Conservation (phyloP, 1,140 invertebrate genomes). For the Probaryconus sp. region DNA sequence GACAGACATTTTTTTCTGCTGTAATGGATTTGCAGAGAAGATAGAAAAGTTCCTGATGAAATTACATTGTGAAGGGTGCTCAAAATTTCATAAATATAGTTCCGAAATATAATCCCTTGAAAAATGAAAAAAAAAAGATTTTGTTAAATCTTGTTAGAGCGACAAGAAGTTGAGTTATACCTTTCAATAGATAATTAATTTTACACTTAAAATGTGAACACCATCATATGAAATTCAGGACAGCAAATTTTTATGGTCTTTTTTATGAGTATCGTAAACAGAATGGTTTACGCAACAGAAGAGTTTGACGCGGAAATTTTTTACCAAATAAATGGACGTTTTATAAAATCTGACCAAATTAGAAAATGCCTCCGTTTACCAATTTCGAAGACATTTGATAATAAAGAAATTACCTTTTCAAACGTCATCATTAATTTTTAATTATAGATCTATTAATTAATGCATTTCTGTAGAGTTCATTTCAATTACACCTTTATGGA, state of each 20-base stretch:
- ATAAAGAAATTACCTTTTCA: neutral
- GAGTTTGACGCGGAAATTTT: constrained; percentile 3
- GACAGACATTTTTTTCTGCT: too few relatives aligned
- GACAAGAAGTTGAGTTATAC: too few relatives aligned
- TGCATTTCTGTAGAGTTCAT: too few relatives aligned
- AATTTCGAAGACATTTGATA: neutral
- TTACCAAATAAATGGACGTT: constrained; percentile 17
- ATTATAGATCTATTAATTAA: too few relatives aligned
- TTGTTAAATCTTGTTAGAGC: too few relatives aligned
- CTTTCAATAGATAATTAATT: constrained; percentile 34
- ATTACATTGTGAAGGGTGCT: too few relatives aligned
- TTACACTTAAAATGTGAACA: constrained; percentile 23
- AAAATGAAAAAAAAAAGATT: too few relatives aligned
- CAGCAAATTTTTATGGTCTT: constrained; percentile 25
- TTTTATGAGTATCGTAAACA: constrained; percentile 36
- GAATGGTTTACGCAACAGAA: constrained; percentile 29
- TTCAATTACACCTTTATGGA: too few relatives aligned
- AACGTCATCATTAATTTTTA: neutral
- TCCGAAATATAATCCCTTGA: too few relatives aligned
- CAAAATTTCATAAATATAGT: too few relatives aligned
- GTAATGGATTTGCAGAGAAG: too few relatives aligned
- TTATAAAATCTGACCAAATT: constrained; percentile 5
- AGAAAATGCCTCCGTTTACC: constrained; percentile 1
- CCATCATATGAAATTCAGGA: constrained; percentile 17
- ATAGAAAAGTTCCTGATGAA: too few relatives aligned